A percentile compares a stretch with the other conserved stretches of the same genome.
Evolutionary conservation across 1,140 invertebrate genomes (phyloP).

Genomic region (Drosophila nigrodunni): DNA sequence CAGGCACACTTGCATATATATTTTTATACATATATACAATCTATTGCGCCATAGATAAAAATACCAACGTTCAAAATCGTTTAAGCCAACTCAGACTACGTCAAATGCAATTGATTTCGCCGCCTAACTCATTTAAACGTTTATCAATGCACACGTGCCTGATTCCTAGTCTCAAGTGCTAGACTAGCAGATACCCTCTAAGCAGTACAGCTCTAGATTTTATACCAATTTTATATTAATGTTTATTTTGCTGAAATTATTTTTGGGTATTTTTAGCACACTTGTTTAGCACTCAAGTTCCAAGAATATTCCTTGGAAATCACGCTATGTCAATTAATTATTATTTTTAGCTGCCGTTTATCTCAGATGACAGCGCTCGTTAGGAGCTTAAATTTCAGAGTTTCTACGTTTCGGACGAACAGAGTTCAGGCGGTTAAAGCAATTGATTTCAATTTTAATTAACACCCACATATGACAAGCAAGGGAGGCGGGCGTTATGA

Average conservation of each 20-base stretch:
- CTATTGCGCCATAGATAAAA: slow-evolving; percentile 52
- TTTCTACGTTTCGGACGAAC: neutral
- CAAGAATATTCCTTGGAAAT: slow-evolving; percentile 47
- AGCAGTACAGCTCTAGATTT: too few species aligned
- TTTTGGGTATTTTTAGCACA: slow-evolving; percentile 58
- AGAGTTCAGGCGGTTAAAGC: slow-evolving; percentile 27
- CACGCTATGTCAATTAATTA: slow-evolving; percentile 31
- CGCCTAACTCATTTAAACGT: slow-evolving; percentile 4
- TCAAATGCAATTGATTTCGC: slow-evolving; percentile 12
- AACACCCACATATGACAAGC: slow-evolving; percentile 59
- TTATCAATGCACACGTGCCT: neutral
- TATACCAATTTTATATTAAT: too few species aligned
- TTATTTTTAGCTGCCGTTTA: slow-evolving; percentile 51
- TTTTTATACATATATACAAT: neutral
- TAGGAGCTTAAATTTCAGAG: slow-evolving; percentile 7
- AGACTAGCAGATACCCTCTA: slow-evolving; percentile 3
- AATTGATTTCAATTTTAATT: slow-evolving; percentile 80
- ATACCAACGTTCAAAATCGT: neutral
- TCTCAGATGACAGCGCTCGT: slow-evolving; percentile 7
- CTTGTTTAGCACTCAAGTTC: neutral
- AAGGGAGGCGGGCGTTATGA: neutral
- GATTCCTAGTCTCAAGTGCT: neutral
- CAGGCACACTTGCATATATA: slow-evolving; percentile 7
- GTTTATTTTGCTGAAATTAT: too few species aligned
- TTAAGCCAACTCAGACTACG: neutral